Conservation (phyloP, 2,113 vertebrate genomes). For the Chloropsis cyanopogon region DNA sequence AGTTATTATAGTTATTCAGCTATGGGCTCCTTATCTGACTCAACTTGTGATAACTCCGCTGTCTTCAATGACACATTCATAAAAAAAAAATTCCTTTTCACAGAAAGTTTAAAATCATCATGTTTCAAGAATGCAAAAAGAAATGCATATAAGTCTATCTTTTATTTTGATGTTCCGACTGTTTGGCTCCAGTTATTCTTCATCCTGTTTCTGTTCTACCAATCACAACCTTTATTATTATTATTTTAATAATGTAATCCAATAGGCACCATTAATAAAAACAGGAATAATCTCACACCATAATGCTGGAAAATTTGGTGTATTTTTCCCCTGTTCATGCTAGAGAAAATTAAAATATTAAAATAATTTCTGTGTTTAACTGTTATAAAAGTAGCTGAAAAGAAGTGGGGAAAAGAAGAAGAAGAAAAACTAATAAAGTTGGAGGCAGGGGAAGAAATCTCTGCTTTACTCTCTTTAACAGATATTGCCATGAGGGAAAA, state of each 20-base stretch:
- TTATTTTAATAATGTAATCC: not conserved
- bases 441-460: not conserved
- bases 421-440: not conserved
- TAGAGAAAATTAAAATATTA: not conserved
- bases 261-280: not conserved
- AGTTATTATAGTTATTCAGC: not conserved
- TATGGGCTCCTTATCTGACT: not conserved
- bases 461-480: not conserved
- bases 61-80: not conserved
- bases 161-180: not conserved
- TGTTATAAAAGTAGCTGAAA: not conserved
- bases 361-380: not conserved
- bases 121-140: not conserved
- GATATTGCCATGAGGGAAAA: conserved; percentile 27
- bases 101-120: not conserved
- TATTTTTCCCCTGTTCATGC: not conserved
- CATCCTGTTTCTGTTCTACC: not conserved
- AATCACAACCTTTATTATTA: not conserved
- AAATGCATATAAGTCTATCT: not conserved
- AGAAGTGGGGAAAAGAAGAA: not conserved
- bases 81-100: not conserved
- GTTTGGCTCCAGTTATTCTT: not conserved
- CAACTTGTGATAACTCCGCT: not conserved
- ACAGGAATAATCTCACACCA: not conserved
- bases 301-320: not conserved